Evolutionary conservation across 2,797 vertebrate genomes (phyloP).

Genomic region (Decapterus maruadsi): DNA sequence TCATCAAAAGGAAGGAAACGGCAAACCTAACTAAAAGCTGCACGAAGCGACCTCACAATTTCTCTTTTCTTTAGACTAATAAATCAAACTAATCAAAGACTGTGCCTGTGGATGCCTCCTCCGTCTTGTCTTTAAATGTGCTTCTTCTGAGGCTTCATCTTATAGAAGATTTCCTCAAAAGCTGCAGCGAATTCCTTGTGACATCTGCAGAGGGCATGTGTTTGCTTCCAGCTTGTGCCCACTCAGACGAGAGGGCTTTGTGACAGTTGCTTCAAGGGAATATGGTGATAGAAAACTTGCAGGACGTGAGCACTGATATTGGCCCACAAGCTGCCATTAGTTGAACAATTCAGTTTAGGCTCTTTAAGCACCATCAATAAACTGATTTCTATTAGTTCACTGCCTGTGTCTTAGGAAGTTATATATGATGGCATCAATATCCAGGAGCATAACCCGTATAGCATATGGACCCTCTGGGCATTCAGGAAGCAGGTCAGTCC

Average conservation of each 20-base stretch:
- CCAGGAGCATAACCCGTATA: conserved; percentile 18
- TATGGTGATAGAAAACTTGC: background rate
- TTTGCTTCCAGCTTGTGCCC: conserved; percentile 30
- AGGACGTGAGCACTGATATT: conserved; percentile 2
- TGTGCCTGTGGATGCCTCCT: background rate
- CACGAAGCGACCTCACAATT: conserved; percentile 4
- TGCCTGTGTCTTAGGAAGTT: background rate
- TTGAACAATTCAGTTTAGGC: background rate
- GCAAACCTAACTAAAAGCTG: background rate
- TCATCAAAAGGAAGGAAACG: background rate
- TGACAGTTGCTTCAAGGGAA: conserved; percentile 36
- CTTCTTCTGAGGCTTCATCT: background rate
- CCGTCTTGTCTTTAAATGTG: background rate
- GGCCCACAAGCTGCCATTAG: background rate
- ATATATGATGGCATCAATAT: conserved; percentile 10
- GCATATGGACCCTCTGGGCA: conserved; percentile 16
- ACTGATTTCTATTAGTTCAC: background rate
- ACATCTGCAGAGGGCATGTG: conserved; percentile 56
- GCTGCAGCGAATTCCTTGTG: conserved; percentile 38
- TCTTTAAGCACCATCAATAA: background rate
- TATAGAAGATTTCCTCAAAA: conserved; percentile 48
- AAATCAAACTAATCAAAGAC: background rate
- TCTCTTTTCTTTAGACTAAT: background rate
- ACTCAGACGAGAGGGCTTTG: conserved; percentile 21
- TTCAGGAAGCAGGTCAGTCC: conserved; percentile 27